Evolutionary conservation across 2,888 invertebrate species (phyloP), one percentile per base, ranked within the genome.

Genomic region (Mesopsocus fuscifrons): DNA sequence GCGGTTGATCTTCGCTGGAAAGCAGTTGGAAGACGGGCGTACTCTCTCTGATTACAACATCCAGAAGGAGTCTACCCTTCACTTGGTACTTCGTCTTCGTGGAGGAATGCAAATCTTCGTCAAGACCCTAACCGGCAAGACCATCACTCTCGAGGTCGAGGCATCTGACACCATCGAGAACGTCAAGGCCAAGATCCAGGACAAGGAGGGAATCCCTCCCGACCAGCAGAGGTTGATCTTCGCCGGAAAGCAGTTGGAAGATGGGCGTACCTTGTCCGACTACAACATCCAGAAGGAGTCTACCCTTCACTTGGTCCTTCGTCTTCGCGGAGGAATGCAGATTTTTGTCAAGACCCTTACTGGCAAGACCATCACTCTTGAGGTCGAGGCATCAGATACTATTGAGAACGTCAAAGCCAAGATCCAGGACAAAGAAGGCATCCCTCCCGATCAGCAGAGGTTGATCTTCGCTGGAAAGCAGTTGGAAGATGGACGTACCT

Each of bases 281-380:
- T 38, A 38, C 38, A 67, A 69, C 52, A 65, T 68, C 48, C 68
- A 70, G 53, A 67, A 68, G 53, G 62, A 70, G 53, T 69, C 69
- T 0, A 71, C 70, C 2, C 62, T 71, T 17, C 69, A 71, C 53
- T 46, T 59, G 54, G 69, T 71, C 26, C 57, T 72, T 44, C 63
- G 70, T 52, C 60, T 71, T 35, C 58, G 69, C 44, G 71, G 71
- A 52, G 71, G 46, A 22, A 67, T 69, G 67, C 70, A 72, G 57
- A 72, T 73, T 52, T 73, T 68, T 49, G 67, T 69, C 21, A 69
- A 67, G 50, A 68, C 67, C n/a, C 54, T 68, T 5, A 67, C 66
- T 5, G 67, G 67, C 6, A 66, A 68, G 52, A 67, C 66, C 35
- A 66, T 66, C 35, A 64, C 64, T 3, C 49, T 64, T 6, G 63